Conservation (phyloP, 1,140 invertebrate genomes). For the Papilio helenus region DNA sequence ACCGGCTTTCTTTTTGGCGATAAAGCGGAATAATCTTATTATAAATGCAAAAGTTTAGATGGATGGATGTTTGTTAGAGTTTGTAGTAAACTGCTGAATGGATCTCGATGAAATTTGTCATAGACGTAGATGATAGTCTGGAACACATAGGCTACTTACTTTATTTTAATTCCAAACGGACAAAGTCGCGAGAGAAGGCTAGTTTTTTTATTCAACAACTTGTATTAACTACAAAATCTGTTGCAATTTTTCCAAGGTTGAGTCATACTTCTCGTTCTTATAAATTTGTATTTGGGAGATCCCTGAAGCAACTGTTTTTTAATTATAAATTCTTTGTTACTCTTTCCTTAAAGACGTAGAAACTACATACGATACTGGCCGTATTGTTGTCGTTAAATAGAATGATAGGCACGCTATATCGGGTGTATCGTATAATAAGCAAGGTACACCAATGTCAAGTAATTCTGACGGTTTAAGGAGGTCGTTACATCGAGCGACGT, state of each 20-base stretch:
- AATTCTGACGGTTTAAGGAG: no score
- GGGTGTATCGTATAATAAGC: background rate
- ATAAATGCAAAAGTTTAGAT: no score
- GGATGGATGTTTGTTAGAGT: no score
- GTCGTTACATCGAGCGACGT: background rate
- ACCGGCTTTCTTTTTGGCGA: no score
- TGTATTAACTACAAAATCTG: background rate
- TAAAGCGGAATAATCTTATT: no score
- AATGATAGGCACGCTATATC: background rate
- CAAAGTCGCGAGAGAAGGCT: no score
- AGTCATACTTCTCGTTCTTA: background rate
- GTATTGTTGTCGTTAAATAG: background rate
- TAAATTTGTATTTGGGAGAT: slow-evolving; percentile 9
- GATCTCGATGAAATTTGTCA: no score
- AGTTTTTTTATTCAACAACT: background rate
- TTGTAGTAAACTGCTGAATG: no score
- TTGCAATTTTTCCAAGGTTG: background rate
- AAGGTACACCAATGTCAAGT: no score
- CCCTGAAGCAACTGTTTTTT: background rate
- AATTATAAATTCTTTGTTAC: background rate
- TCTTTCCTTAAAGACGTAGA: background rate
- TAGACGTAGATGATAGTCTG: no score
- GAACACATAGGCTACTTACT: no score
- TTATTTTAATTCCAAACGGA: no score
- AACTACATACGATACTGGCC: background rate